Base-by-base conservation (phyloP, 23 tunicate species). In the Trididemnum clinides region DNA sequence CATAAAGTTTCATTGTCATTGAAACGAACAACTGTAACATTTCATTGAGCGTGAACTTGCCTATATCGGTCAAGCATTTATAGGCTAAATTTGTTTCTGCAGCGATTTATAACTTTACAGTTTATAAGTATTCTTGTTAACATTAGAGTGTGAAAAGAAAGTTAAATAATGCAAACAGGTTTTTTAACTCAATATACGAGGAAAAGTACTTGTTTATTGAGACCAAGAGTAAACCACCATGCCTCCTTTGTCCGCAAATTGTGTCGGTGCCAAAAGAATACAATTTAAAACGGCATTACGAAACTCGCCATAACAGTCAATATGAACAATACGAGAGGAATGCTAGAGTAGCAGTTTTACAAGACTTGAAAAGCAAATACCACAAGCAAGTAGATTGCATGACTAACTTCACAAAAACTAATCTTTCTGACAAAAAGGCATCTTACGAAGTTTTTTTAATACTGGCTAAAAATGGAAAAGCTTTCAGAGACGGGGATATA, bases 201-300 rank as follows among this genome's bases (percentile, higher is more conserved):
- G 36, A 0, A 57, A 57, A 19, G 4, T 79, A 54, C 26, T 32
- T 79, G 15, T 54, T 49, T 28, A 49, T 30, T 19, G 74, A 79
- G 31, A 54, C 25, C 37, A 51, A 3, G 23, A 71, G 84, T 6
- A 54, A 57, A 54, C 71, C 37, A 54, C 71, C 30, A 21, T 79
- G 71, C 57, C 31, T 79, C 20, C 36, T 79, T 12, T 79, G 84
- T 30, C 23, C 28, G 6, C 15, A 79, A 22, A 74, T 26, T 7
- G 28, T 79, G 6, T 50, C 84, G 7, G 72, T 26, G 54, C n/a
- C 39, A n/a, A 90, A 90, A 58, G 85, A 90, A 49, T 90, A 85
- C 63, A 90, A 90, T 85, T 1, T 90, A 32, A 79, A 87, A 59
- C 95, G 95, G 32, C 89, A 90, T 78, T 85, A 78, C 39, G 85